Conservation (phyloP, 2,888 invertebrate species). For the Mesodorylaimus sp. region DNA sequence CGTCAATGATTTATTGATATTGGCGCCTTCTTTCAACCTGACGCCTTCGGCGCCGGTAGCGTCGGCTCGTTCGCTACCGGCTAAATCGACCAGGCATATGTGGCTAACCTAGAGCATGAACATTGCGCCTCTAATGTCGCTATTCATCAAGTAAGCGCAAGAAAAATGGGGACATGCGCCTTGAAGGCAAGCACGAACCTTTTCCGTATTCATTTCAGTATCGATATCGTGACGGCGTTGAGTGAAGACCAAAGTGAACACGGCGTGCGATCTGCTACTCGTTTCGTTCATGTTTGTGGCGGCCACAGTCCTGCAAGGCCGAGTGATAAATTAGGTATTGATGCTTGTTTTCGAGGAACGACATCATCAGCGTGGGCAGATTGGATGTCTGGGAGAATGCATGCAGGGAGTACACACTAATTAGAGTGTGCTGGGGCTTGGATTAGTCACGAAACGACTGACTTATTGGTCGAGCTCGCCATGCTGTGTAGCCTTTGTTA, state of each 20-base stretch:
- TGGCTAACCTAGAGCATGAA: constrained; percentile 42
- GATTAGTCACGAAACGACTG: background rate
- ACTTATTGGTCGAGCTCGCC: no score
- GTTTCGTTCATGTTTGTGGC: constrained; percentile 99
- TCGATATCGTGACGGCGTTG: constrained; percentile 69
- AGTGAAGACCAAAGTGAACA: constrained; percentile 96
- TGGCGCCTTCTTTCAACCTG: constrained; percentile 91
- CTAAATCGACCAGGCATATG: constrained; percentile 92
- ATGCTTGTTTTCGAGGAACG: no score
- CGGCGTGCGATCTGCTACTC: constrained; percentile 92
- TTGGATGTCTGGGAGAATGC: no score
- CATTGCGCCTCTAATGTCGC: background rate
- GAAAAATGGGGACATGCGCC: background rate
- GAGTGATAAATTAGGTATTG: no score
- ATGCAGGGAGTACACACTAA: no score
- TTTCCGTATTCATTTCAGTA: constrained; percentile 77
- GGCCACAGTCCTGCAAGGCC: constrained; percentile 81
- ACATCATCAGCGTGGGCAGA: no score
- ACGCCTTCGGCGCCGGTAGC: constrained; percentile 97
- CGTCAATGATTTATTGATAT: constrained; percentile 95
- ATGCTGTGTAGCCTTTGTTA: no score
- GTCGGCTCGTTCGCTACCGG: constrained; percentile 93
- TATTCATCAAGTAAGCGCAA: background rate
- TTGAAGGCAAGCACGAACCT: constrained; percentile 38
- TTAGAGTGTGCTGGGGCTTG: no score